Evolutionary conservation across 2,113 vertebrate genomes (phyloP).

Genomic region (Heterotis niloticus): DNA sequence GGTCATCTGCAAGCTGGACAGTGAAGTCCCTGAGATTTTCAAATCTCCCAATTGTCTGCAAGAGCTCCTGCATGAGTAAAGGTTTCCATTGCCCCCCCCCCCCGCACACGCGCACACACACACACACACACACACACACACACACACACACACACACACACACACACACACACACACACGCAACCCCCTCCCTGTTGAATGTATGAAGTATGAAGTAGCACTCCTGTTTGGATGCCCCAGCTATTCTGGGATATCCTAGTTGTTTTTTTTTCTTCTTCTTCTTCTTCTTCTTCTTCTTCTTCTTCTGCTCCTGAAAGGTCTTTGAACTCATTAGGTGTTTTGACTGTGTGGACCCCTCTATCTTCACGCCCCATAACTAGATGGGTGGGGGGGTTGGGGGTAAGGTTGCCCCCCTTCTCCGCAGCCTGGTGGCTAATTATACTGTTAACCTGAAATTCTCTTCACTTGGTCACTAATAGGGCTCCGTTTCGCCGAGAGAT

Average conservation of each 20-base stretch:
- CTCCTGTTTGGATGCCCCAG: conserved; percentile 58
- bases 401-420: conserved; percentile 21
- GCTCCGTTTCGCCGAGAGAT: conserved; percentile 74
- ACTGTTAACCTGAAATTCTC: conserved; percentile 41
- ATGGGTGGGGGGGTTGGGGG: conserved; percentile 26
- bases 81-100: conserved; percentile 52
- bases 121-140: too few species aligned
- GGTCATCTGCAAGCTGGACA: conserved; percentile 99
- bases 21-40: conserved; percentile 96
- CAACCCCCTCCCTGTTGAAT: conserved; percentile 54
- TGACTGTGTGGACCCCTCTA: conserved; percentile 57
- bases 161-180: too few species aligned
- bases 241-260: conserved; percentile 51
- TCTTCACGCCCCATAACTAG: conserved; percentile 50
- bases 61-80: conserved; percentile 98
- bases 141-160: too few species aligned
- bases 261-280: conserved; percentile 36
- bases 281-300: conserved; percentile 41
- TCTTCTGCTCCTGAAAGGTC: conserved; percentile 38
- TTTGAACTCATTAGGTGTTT: conserved; percentile 31
- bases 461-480: conserved; percentile 51
- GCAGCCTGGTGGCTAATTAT: conserved; percentile 26
- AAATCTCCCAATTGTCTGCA: conserved; percentile 98
- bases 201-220: conserved; percentile 67
- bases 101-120: too few species aligned